Conservation (phyloP, 2,113 vertebrate genomes). For the Lepus americanus region DNA sequence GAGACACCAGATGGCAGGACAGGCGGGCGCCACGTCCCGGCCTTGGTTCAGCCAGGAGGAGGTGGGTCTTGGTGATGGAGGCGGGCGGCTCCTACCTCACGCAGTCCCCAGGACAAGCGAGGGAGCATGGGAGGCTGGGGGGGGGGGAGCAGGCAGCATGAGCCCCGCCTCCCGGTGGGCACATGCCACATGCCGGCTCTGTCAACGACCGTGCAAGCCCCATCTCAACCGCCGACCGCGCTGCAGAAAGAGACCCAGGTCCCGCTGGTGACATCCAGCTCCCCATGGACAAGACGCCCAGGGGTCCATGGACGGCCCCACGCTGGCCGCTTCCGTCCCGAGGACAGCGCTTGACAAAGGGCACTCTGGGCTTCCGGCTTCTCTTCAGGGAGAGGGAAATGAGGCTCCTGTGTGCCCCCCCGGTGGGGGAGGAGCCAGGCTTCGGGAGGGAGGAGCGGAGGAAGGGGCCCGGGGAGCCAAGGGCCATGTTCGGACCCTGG, state of each 20-base stretch:
- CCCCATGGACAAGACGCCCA: too few relatives aligned
- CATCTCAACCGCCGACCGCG: too few relatives aligned
- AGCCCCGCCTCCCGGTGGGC: rapidly evolving
- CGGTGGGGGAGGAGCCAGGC: neutral
- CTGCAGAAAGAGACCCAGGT: too few relatives aligned
- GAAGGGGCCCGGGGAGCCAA: rapidly evolving
- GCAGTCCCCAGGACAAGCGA: neutral
- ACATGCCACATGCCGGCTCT: neutral
- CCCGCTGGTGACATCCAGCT: too few relatives aligned
- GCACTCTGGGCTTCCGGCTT: neutral
- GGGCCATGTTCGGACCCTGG: too few relatives aligned
- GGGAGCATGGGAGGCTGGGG: neutral
- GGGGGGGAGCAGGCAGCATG: neutral
- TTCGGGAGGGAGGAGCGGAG: neutral
- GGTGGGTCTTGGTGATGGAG: neutral
- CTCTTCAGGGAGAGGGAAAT: neutral
- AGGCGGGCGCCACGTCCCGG: rapidly evolving
- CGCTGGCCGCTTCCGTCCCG: too few relatives aligned
- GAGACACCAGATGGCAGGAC: neutral
- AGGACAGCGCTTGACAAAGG: too few relatives aligned
- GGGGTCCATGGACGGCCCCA: too few relatives aligned
- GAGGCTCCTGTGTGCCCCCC: neutral
- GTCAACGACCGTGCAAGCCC: too few relatives aligned
- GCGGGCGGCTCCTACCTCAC: neutral
- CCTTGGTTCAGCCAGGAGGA: too few relatives aligned